Evolutionary conservation across 2,888 invertebrate genomes (phyloP).

Genomic region (Thymelicus lineola): DNA sequence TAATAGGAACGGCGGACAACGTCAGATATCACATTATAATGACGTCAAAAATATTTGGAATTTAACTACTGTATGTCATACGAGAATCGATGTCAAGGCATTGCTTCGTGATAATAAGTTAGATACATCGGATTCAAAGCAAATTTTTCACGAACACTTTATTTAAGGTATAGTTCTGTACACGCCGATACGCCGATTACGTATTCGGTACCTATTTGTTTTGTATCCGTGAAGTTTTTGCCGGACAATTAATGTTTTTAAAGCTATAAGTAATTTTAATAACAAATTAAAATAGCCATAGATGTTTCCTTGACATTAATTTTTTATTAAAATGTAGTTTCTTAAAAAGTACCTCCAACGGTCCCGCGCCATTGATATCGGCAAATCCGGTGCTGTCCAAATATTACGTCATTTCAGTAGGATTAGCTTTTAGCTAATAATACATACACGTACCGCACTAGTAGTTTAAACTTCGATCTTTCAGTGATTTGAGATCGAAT

Average conservation of each 20-base stretch:
- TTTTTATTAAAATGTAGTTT: not conserved
- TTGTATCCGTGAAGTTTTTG: not conserved
- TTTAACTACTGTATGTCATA: no score
- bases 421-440: no score
- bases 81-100: constrained; percentile 4
- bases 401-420: no score
- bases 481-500: no score
- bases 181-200: not conserved
- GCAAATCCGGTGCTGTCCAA: no score
- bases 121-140: not conserved
- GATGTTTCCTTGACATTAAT: not conserved
- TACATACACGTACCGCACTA: no score
- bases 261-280: not conserved
- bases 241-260: not conserved
- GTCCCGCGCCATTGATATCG: no score
- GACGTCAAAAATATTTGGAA: no score
- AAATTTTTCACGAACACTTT: not conserved
- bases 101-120: not conserved
- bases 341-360: no score
- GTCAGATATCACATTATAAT: no score
- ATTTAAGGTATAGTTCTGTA: not conserved
- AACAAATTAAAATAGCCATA: not conserved
- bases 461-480: no score
- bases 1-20: no score
- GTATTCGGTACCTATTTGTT: not conserved